phyloP scores from a whole-genome alignment of 1,140 invertebrate genomes.

The Drosophila lacteicornis region DNA sequence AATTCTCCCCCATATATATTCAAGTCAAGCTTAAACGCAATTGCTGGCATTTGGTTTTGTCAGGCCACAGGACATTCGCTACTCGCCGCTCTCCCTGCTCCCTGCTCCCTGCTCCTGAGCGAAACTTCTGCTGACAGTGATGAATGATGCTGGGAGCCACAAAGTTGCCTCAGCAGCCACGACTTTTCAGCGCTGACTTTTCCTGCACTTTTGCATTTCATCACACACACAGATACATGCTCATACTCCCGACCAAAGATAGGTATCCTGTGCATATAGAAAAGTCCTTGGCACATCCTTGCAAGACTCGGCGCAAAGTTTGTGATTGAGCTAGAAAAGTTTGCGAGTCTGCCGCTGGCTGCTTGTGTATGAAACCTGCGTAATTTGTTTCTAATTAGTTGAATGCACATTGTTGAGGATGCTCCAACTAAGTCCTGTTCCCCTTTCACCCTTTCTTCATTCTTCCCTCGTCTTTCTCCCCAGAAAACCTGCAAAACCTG shows the following conservation, averaged over 20 bases:
- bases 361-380: slow-evolving; percentile 76
- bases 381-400: slow-evolving; percentile 83
- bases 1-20: slow-evolving; percentile 53
- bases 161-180: slow-evolving; percentile 63
- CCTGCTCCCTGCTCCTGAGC: not conserved
- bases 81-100: not conserved
- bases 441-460: not conserved
- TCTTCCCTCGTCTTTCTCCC: not conserved
- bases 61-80: slow-evolving; percentile 54
- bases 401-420: slow-evolving; percentile 74
- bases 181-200: slow-evolving; percentile 65
- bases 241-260: slow-evolving; percentile 3
- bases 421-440: slow-evolving; percentile 9
- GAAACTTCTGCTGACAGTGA: slow-evolving; percentile 57
- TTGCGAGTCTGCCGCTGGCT: slow-evolving; percentile 36
- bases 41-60: slow-evolving; percentile 59
- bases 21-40: slow-evolving; percentile 55
- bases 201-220: slow-evolving; percentile 69
- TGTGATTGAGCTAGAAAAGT: slow-evolving; percentile 77
- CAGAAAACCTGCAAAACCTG: not conserved
- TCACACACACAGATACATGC: slow-evolving; percentile 34
- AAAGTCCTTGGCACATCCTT: slow-evolving; percentile 39
- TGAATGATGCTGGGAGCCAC: slow-evolving; percentile 71
- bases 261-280: slow-evolving; percentile 32
- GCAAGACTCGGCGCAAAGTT: slow-evolving; percentile 58